A percentile compares a stretch with the other conserved stretches of the same genome.
Conservation (phyloP, 2,113 vertebrate species). For the Terrapene triunguis region DNA sequence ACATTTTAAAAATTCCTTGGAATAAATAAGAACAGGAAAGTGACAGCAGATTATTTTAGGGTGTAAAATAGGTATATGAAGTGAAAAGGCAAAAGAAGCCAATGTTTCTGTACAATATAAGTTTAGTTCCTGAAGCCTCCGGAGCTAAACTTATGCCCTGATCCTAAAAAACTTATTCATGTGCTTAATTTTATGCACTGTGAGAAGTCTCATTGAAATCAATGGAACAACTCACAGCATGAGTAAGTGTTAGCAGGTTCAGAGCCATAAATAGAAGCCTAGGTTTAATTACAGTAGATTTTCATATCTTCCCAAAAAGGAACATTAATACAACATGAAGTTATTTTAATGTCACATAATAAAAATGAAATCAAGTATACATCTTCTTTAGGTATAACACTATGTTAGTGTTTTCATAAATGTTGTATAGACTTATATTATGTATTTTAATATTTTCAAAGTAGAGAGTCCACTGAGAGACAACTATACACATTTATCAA, state of each 20-base stretch:
- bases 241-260: not conserved
- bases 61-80: conserved; percentile 5
- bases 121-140: not conserved
- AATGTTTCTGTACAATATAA: not conserved
- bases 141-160: not conserved
- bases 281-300: not conserved
- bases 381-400: not conserved
- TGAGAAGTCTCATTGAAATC: not conserved
- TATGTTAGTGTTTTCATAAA: not conserved
- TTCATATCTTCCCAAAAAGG: not conserved
- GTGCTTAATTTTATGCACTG: not conserved
- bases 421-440: not conserved
- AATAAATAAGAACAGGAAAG: conserved; percentile 27
- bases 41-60: not conserved
- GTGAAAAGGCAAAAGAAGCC: not conserved
- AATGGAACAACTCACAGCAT: not conserved
- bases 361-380: not conserved
- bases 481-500: not conserved
- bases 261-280: not conserved
- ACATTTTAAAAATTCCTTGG: not conserved
- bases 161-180: not conserved
- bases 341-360: not conserved
- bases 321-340: not conserved
- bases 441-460: not conserved
- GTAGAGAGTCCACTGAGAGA: not conserved